Base-by-base conservation (phyloP, 2,797 vertebrate species). In the Diglossa cyanea region DNA sequence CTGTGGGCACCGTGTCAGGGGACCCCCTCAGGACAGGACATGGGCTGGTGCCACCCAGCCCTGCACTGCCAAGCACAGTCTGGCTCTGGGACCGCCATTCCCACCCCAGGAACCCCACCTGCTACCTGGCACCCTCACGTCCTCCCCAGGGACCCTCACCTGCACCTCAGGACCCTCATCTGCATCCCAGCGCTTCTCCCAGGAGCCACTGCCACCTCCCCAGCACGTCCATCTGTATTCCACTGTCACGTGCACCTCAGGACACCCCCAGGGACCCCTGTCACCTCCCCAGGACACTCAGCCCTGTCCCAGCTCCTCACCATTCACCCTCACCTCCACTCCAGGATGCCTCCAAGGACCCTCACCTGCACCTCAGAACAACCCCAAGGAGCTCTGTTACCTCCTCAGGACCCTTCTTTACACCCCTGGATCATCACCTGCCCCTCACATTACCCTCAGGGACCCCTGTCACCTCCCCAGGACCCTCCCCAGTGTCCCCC, bases 381-480 rank as follows among this genome's bases (percentile, higher is more conserved):
- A 3, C 9, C 18, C 8, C 8, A 54, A 7, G 33, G 10, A 30
- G 1, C 33, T 9, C 19, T 18, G 1, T 28, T 12, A 31, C 13
- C 54, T 19, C 53, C 20, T 16, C 42, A 53, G 17, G 17, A 66
- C 11, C 14, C 19, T 25, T 18, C 23, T 23, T 42, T 47, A 7
- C 48, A 31, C 5, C 26, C 16, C 26, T 26, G 31, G 17, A 58
- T 17, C 18, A 8, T 15, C 58, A 48, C 9, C 11, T 33, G 48
- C 48, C 12, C 31, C 53, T 51, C 61, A 44, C 21, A 42, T 24
- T 15, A 58, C 6, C 37, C 23, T 33, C 50, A 53, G 21, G 15
- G 9, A 45, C 54, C 25, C 15, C 40, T 45, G 15, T 16, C 1
- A 0, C 13, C 16, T 50, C 31, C 31, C 12, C 30, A n/a, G 19